Conservation (phyloP, 2,113 vertebrate genomes). For the Delphinus delphis region DNA sequence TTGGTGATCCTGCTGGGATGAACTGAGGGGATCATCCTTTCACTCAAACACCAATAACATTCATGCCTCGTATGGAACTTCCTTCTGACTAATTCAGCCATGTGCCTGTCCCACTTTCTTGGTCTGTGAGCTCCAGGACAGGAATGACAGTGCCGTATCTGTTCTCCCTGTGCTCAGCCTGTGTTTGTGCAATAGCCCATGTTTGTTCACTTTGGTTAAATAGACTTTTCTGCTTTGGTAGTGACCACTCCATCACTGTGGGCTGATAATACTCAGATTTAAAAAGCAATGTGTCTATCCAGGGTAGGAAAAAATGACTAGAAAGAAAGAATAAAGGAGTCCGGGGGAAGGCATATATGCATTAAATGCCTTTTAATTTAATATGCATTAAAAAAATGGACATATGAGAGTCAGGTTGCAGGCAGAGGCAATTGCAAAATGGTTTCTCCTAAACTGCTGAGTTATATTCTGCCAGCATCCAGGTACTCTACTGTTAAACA, state of each 20-base stretch:
- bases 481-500: neutral
- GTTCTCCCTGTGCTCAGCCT: neutral
- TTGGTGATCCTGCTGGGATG: too few relatives aligned
- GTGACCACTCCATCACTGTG: neutral
- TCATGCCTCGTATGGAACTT: neutral
- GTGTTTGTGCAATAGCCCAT: neutral
- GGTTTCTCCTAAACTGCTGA: neutral
- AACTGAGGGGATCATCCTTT: neutral
- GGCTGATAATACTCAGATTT: neutral
- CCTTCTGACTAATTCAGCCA: neutral
- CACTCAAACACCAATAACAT: neutral
- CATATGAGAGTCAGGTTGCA: neutral
- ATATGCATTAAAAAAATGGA: neutral
- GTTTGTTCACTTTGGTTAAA: neutral
- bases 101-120: neutral
- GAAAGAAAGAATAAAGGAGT: neutral
- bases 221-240: neutral
- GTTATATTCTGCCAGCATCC: neutral
- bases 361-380: neutral
- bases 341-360: neutral
- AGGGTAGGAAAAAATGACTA: neutral
- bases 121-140: neutral
- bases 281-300: neutral
- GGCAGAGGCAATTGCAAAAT: neutral
- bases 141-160: too few relatives aligned